phyloP scores from a whole-genome alignment of 2,113 vertebrate species.

The Oxygymnocypris stewartii region DNA sequence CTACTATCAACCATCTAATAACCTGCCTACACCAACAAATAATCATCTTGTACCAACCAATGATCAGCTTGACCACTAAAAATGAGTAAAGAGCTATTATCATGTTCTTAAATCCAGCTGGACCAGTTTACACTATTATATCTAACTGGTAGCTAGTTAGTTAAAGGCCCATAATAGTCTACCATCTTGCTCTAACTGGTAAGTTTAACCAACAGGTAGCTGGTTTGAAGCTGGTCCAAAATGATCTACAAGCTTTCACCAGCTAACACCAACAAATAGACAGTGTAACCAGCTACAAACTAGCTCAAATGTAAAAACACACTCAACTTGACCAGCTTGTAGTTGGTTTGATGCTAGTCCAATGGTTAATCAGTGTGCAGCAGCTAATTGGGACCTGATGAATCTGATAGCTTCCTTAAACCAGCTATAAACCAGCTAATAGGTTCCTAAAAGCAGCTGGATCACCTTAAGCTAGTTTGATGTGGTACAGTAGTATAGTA shows the following conservation, averaged over 20 bases:
- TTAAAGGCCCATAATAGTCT: not conserved
- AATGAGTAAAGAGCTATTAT: not conserved
- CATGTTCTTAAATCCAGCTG: not conserved
- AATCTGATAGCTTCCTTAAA: not conserved
- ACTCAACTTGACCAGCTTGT: not conserved
- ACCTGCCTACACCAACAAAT: not conserved
- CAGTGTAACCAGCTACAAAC: not conserved
- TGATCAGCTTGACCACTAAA: not conserved
- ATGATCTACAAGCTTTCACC: not conserved
- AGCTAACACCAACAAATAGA: not conserved
- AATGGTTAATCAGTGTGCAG: not conserved
- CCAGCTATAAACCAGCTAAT: not conserved
- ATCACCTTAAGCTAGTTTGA: not conserved
- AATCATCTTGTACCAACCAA: not conserved
- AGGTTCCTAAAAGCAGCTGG: not conserved
- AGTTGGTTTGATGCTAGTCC: not conserved
- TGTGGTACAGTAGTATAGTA: no score
- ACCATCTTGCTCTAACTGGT: not conserved
- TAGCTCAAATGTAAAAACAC: not conserved
- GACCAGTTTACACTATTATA: not conserved
- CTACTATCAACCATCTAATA: not conserved
- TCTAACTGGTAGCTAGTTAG: not conserved
- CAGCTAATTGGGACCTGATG: not conserved
- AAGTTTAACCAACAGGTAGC: no score
- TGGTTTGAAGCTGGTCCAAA: not conserved